These are phyloP conservation scores for Acleris emargana DNA, from an alignment of 2,888 invertebrate genomes.

Conservation along the genomic window DNA sequence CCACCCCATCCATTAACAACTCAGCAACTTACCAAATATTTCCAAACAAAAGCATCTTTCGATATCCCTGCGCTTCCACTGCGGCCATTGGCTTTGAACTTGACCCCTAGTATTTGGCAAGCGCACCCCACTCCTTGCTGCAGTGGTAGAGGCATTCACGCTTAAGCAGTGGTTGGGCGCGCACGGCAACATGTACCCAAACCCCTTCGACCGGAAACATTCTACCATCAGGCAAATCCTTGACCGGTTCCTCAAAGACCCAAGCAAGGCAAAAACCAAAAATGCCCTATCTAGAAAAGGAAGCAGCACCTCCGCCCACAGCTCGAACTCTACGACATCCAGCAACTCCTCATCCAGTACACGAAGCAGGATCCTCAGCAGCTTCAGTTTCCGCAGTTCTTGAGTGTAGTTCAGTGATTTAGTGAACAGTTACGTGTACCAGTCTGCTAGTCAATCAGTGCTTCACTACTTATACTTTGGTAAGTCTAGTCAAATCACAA, in stretches of 20 bases:
- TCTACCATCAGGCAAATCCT: constrained; percentile 87
- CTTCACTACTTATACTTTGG: constrained; percentile 47
- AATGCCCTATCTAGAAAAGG: constrained; percentile 60
- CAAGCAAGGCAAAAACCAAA: constrained; percentile 51
- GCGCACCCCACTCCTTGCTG: constrained; percentile 42
- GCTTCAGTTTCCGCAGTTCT: constrained; percentile 48
- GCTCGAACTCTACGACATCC: constrained; percentile 50
- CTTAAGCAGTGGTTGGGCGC: constrained; percentile 48
- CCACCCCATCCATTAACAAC: constrained; percentile 29
- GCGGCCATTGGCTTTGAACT: constrained; percentile 48
- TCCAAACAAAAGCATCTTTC: constrained; percentile 32
- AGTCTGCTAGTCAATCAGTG: constrained; percentile 49
- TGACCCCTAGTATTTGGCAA: constrained; percentile 56
- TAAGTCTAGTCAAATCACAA: constrained; percentile 36
- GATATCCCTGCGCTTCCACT: constrained; percentile 1
- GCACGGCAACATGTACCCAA: constrained; percentile 83
- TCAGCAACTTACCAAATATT: constrained; percentile 31
- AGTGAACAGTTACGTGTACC: constrained; percentile 43
- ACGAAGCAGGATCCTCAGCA: constrained; percentile 45
- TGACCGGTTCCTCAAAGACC: constrained; percentile 83
- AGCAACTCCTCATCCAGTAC: constrained; percentile 38
- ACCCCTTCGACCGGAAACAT: constrained; percentile 88
- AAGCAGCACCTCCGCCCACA: constrained; percentile 56
- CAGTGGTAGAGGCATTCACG: constrained; percentile 42
- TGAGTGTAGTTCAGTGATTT: constrained; percentile 35